Evolutionary conservation across 1,140 invertebrate species (phyloP).

Genomic region (Drosophila grimshawi): DNA sequence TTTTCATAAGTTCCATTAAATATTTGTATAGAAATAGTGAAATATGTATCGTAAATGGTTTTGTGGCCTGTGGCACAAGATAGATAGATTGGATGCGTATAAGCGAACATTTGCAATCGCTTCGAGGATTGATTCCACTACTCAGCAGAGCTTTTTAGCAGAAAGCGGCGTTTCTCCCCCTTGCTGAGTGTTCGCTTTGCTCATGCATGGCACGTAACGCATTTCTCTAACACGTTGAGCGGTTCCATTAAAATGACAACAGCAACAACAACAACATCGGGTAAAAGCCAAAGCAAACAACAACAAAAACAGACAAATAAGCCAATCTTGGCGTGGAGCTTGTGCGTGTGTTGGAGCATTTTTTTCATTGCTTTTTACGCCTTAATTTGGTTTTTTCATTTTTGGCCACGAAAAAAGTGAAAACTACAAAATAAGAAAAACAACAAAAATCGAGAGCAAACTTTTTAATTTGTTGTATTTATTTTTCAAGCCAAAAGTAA

Average conservation of each 20-base stretch:
- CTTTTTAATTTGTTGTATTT: conserved; percentile 36
- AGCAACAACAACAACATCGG: conserved; percentile 23
- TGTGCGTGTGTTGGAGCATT: conserved; percentile 40
- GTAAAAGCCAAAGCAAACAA: conserved; percentile 35
- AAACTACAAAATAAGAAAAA: conserved; percentile 52
- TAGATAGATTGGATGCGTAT: no score
- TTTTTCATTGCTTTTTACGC: conserved; percentile 9
- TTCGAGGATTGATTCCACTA: no score
- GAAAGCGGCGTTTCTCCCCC: neutral
- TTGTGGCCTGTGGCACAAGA: no score
- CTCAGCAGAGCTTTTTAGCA: neutral
- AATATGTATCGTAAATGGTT: no score
- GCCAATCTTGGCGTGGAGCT: conserved; percentile 45
- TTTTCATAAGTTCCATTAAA: no score
- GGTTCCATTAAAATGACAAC: conserved; percentile 17
- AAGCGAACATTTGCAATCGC: no score
- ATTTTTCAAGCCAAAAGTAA: conserved; percentile 21
- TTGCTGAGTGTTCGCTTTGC: conserved; percentile 11
- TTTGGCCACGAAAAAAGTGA: conserved; percentile 65
- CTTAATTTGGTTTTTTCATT: conserved; percentile 35
- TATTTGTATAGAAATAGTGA: no score
- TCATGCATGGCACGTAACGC: conserved; percentile 47
- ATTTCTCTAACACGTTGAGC: conserved; percentile 54
- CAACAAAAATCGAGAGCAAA: conserved; percentile 28
- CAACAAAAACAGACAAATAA: conserved; percentile 39